Evolutionary conservation across 1,140 invertebrate species (phyloP).

Genomic region (Drosophila lini): DNA sequence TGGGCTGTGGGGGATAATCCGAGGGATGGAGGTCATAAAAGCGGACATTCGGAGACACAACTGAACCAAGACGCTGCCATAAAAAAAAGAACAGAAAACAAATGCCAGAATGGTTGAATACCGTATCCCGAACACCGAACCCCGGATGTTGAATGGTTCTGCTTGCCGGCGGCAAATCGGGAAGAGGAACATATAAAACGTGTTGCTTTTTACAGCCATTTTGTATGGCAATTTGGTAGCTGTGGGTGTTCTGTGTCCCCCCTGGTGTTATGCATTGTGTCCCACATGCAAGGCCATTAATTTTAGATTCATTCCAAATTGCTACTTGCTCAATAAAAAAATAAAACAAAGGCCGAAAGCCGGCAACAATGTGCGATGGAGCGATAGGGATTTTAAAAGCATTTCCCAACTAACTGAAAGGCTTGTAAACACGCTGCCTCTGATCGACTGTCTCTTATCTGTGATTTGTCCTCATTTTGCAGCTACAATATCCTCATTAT

Average conservation of each 20-base stretch:
- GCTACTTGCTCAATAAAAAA: slow-evolving; percentile 62
- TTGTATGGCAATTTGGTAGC: slow-evolving; percentile 64
- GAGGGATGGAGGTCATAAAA: slow-evolving; percentile 38
- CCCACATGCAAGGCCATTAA: slow-evolving; percentile 72
- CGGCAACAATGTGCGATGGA: slow-evolving; percentile 45
- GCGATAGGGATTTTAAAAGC: slow-evolving; percentile 43
- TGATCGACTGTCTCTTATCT: slow-evolving; percentile 15
- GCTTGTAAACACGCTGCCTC: slow-evolving; percentile 45
- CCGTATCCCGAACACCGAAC: not conserved
- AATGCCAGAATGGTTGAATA: slow-evolving; percentile 13
- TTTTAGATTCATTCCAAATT: slow-evolving; percentile 61
- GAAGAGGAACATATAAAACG: slow-evolving; percentile 39
- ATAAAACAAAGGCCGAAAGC: slow-evolving; percentile 26
- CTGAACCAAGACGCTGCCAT: slow-evolving; percentile 33
- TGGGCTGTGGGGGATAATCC: slow-evolving; percentile 29
- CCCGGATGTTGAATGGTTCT: not conserved
- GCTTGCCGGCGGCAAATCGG: slow-evolving; percentile 16
- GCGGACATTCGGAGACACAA: slow-evolving; percentile 42
- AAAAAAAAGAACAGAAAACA: slow-evolving; percentile 18
- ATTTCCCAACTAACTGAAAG: slow-evolving; percentile 42
- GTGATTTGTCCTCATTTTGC: slow-evolving; percentile 45
- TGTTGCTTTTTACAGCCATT: slow-evolving; percentile 61
- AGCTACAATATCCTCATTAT: slow-evolving; percentile 96
- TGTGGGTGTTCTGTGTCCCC: slow-evolving; percentile 18
- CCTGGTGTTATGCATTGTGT: slow-evolving; percentile 40